phyloP scores from a whole-genome alignment of 2,888 invertebrate species.

The Balanococcus diminutus region DNA sequence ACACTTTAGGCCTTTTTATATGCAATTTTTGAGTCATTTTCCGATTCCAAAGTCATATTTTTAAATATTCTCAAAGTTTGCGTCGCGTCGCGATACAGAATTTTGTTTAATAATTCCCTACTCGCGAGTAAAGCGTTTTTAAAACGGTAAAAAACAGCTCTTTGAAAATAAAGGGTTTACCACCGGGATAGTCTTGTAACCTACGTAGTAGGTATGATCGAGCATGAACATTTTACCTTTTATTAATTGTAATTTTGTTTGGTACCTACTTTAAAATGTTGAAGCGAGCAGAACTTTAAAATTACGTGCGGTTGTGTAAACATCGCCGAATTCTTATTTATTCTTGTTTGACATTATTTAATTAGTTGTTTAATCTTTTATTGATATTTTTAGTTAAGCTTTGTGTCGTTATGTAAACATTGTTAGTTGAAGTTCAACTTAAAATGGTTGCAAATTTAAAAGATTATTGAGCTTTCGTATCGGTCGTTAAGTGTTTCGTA shows the following conservation, averaged over 20 bases:
- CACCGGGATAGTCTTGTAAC: not conserved
- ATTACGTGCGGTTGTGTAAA: not conserved
- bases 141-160: not conserved
- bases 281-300: not conserved
- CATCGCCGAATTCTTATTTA: not conserved
- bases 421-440: not conserved
- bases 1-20: not conserved
- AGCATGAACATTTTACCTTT: too few species aligned
- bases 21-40: not conserved
- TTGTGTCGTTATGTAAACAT: not conserved
- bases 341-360: slow-evolving; percentile 8
- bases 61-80: not conserved
- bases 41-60: not conserved
- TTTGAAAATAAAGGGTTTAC: not conserved
- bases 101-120: not conserved
- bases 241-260: too few species aligned
- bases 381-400: slow-evolving; percentile 31
- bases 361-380: slow-evolving; percentile 27
- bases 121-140: not conserved
- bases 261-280: not conserved
- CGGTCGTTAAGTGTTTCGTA: not conserved
- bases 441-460: not conserved
- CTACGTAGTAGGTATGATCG: not conserved
- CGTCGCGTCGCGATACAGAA: not conserved
- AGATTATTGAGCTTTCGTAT: not conserved